Conservation (phyloP, 2,888 invertebrate genomes). For the Xanthostigma xanthostigma region DNA sequence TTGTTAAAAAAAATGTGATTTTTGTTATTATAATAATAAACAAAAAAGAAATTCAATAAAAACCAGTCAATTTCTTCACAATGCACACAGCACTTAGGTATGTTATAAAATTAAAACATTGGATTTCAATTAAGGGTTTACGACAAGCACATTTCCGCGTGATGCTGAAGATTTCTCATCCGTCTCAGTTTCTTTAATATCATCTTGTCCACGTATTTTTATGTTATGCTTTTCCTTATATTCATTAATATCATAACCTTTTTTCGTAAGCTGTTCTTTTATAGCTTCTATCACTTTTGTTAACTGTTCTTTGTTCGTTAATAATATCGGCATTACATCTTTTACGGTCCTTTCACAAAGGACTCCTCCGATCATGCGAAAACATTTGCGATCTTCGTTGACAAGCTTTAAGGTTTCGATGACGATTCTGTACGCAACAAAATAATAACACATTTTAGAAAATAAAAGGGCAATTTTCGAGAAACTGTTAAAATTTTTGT, state of each 20-base stretch:
- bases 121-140: neutral
- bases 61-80: too few relatives aligned
- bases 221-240: constrained; percentile 86
- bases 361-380: constrained; percentile 85
- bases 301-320: constrained; percentile 65
- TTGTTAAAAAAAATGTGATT: too few relatives aligned
- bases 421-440: constrained; percentile 57
- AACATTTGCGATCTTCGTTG: constrained; percentile 75
- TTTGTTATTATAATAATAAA: too few relatives aligned
- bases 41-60: too few relatives aligned
- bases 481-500: too few relatives aligned
- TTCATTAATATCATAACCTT: constrained; percentile 81
- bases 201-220: constrained; percentile 58
- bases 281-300: constrained; percentile 63
- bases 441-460: constrained; percentile 2
- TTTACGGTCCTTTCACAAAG: constrained; percentile 84
- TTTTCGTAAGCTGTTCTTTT: constrained; percentile 66
- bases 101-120: too few relatives aligned
- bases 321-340: constrained; percentile 75
- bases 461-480: too few relatives aligned
- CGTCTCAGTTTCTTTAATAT: constrained; percentile 19
- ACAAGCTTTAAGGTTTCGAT: constrained; percentile 82
- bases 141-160: constrained; percentile 28
- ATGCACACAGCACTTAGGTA: too few relatives aligned
- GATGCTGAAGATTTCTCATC: constrained; percentile 15